Conservation (phyloP, 2,113 vertebrate genomes). For the Sorex fumeus region DNA sequence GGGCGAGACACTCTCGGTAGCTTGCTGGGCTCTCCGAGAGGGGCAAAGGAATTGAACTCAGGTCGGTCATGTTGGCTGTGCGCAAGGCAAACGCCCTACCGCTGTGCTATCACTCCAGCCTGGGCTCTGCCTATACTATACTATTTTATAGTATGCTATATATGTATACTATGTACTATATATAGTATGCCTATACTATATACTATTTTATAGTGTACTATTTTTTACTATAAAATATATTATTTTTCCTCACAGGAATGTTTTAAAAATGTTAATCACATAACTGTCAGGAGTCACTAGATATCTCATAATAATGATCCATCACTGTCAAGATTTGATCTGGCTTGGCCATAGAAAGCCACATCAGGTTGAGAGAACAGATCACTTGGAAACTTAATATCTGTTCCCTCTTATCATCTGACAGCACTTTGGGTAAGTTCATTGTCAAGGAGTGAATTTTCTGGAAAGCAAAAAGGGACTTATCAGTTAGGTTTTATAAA, state of each 20-base stretch:
- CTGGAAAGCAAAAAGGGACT: not conserved
- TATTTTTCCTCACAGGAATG: not conserved
- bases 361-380: conserved; percentile 7
- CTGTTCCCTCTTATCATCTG: not conserved
- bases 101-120: too few relatives aligned
- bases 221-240: not conserved
- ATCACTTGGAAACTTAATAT: not conserved
- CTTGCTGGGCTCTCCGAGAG: too few relatives aligned
- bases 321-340: conserved; percentile 1
- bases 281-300: not conserved
- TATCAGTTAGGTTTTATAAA: not conserved
- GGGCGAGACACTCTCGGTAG: too few relatives aligned
- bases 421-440: not conserved
- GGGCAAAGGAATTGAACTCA: too few relatives aligned
- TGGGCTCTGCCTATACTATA: too few relatives aligned
- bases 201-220: too few relatives aligned
- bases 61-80: too few relatives aligned
- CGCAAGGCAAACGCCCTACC: too few relatives aligned
- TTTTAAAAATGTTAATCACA: not conserved
- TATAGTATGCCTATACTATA: too few relatives aligned
- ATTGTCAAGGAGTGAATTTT: conserved; percentile 37
- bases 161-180: too few relatives aligned
- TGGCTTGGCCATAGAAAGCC: not conserved
- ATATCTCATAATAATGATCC: not conserved
- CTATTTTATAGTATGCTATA: too few relatives aligned